Evolutionary conservation across 2,113 vertebrate species (phyloP).

Genomic region (Lophius piscatorius): DNA sequence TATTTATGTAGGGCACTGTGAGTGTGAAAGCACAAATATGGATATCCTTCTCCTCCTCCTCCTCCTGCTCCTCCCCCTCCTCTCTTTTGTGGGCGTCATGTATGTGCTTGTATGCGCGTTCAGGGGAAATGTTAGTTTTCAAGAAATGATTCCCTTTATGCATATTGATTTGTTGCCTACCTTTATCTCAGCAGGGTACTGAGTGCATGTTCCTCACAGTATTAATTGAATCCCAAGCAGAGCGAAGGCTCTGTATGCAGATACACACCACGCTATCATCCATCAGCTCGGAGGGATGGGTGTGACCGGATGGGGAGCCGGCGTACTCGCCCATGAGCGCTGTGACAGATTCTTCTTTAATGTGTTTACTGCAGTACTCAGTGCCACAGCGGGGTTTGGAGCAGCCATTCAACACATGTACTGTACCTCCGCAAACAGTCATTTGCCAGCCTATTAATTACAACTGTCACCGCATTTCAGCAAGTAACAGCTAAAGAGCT

Average conservation of each 20-base stretch:
- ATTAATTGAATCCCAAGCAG: slow-evolving; percentile 64
- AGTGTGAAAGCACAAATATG: too few species aligned
- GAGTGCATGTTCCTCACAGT: slow-evolving; percentile 47
- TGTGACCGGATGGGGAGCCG: not conserved
- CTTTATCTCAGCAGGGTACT: slow-evolving; percentile 49
- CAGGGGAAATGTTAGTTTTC: slow-evolving; percentile 13
- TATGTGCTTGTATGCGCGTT: slow-evolving; percentile 11
- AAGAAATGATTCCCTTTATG: slow-evolving; percentile 23
- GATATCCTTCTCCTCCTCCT: too few species aligned
- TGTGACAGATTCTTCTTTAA: slow-evolving; percentile 56
- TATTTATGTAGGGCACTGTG: not conserved
- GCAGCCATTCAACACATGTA: slow-evolving; percentile 29
- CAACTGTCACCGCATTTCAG: slow-evolving; percentile 21
- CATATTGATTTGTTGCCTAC: slow-evolving; percentile 59
- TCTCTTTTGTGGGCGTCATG: not conserved
- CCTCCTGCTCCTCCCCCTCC: too few species aligned
- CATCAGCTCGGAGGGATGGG: slow-evolving; percentile 23
- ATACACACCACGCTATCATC: slow-evolving; percentile 44
- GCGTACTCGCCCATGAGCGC: slow-evolving; percentile 25
- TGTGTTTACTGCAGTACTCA: slow-evolving; percentile 48
- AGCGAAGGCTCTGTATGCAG: slow-evolving; percentile 39
- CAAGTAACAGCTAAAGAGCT: not conserved
- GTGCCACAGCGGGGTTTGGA: slow-evolving; percentile 16
- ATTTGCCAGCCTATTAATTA: slow-evolving; percentile 41
- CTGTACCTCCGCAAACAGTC: slow-evolving; percentile 2